A percentile compares a stretch with the other conserved stretches of the same genome.
phyloP scores from a whole-genome alignment of 2,113 vertebrate genomes.

The Alectura lathami region DNA sequence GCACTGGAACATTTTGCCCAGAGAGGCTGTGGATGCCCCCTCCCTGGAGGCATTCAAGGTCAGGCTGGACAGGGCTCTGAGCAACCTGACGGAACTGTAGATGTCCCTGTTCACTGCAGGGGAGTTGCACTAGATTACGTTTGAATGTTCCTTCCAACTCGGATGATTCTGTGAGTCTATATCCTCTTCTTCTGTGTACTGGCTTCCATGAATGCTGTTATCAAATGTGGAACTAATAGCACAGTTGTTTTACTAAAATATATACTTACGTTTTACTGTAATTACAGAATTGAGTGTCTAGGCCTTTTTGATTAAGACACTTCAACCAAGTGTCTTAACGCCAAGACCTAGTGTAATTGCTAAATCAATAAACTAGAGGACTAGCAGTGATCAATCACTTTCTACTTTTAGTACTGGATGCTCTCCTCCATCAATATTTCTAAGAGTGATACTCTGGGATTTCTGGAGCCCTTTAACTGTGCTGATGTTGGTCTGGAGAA shows the following conservation, averaged over 20 bases:
- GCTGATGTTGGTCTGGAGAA: not conserved
- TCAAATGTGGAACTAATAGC: not conserved
- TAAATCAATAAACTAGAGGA: not conserved
- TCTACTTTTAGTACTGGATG: not conserved
- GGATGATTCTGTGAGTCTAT: too few relatives aligned
- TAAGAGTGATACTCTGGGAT: not conserved
- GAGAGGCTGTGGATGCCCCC: too few relatives aligned
- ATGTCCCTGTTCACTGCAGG: too few relatives aligned
- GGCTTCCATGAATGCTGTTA: not conserved
- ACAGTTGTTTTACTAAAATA: not conserved
- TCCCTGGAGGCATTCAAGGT: too few relatives aligned
- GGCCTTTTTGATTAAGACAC: not conserved
- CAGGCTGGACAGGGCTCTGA: too few relatives aligned
- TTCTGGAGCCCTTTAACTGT: not conserved
- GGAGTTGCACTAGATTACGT: too few relatives aligned
- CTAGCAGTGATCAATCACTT: not conserved
- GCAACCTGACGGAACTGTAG: too few relatives aligned
- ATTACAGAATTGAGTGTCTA: not conserved
- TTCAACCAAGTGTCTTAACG: too few relatives aligned
- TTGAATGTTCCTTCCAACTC: too few relatives aligned
- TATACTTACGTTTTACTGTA: too few relatives aligned
- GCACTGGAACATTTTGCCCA: too few relatives aligned
- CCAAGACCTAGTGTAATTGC: fast-evolving
- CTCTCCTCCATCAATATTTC: not conserved
- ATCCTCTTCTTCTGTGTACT: not conserved